Conservation (phyloP, 2,113 vertebrate genomes). For the Platichthys flesus region DNA sequence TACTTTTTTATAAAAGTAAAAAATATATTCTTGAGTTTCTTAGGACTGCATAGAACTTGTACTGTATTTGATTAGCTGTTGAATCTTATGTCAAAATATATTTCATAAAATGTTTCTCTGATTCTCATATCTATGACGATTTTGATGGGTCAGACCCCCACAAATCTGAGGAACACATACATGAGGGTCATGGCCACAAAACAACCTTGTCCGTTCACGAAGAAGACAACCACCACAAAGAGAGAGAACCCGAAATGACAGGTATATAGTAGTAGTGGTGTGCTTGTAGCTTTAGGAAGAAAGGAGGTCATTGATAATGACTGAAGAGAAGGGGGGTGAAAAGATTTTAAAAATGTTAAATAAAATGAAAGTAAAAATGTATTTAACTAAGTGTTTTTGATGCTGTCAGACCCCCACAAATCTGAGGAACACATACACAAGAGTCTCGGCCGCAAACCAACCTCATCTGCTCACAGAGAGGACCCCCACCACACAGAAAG, state of each 20-base stretch:
- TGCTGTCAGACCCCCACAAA: slow-evolving; percentile 1
- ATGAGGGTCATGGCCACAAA: background rate
- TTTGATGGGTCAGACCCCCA: slow-evolving; percentile 8
- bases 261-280: background rate
- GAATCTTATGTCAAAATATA: background rate
- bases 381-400: background rate
- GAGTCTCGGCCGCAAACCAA: background rate
- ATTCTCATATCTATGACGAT: background rate
- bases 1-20: too few species aligned
- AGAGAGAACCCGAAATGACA: background rate
- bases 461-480: background rate
- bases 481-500: background rate
- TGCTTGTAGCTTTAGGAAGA: too few species aligned
- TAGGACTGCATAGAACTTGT: background rate
- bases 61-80: background rate
- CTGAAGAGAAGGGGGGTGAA: too few species aligned
- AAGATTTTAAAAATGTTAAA: too few species aligned
- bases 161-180: background rate
- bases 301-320: too few species aligned
- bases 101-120: background rate
- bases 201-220: background rate
- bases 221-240: background rate
- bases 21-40: too few species aligned
- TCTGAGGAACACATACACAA: background rate
- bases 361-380: background rate